phyloP scores from a whole-genome alignment of 2,797 vertebrate genomes.

The Gobionotothen gibberifrons region DNA sequence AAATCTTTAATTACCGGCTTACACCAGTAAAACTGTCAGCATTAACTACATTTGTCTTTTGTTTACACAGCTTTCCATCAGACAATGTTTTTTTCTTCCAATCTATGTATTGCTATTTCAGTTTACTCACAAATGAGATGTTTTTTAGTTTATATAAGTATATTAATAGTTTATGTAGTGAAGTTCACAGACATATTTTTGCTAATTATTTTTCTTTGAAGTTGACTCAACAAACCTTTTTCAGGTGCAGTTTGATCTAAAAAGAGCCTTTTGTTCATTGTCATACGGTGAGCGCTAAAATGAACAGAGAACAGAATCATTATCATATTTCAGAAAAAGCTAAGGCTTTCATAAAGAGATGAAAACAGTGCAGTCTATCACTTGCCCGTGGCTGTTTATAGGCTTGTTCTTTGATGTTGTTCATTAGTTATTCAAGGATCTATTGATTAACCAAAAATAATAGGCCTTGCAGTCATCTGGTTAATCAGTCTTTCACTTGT shows the following conservation, averaged over 20 bases:
- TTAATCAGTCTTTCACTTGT: conserved; percentile 73
- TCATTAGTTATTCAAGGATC: conserved; percentile 78
- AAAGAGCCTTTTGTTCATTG: conserved; percentile 52
- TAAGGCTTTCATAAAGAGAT: conserved; percentile 67
- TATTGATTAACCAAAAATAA: conserved; percentile 82
- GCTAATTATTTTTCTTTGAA: conserved; percentile 38
- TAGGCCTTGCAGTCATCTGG: conserved; percentile 72
- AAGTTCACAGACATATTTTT: conserved; percentile 13
- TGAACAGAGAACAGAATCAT: conserved; percentile 64
- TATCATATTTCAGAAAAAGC: conserved; percentile 77
- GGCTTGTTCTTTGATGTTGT: conserved; percentile 71
- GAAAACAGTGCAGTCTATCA: conserved; percentile 70
- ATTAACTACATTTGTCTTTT: conserved; percentile 23
- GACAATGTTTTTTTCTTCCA: conserved; percentile 12
- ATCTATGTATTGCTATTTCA: background rate
- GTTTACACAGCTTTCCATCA: background rate
- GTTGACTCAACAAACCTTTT: conserved; percentile 36
- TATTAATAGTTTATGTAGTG: background rate
- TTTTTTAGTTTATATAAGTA: conserved; percentile 16
- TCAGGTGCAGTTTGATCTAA: conserved; percentile 58
- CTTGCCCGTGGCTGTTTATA: conserved; percentile 69
- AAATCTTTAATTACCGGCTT: conserved; percentile 25
- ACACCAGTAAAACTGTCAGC: conserved; percentile 19
- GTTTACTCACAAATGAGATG: conserved; percentile 5
- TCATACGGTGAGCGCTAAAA: conserved; percentile 44